Percentiles rank a stretch among this genome's conserved stretches.
Conservation (phyloP, 2,888 invertebrate species). For the Ecdyonurus torrentis region DNA sequence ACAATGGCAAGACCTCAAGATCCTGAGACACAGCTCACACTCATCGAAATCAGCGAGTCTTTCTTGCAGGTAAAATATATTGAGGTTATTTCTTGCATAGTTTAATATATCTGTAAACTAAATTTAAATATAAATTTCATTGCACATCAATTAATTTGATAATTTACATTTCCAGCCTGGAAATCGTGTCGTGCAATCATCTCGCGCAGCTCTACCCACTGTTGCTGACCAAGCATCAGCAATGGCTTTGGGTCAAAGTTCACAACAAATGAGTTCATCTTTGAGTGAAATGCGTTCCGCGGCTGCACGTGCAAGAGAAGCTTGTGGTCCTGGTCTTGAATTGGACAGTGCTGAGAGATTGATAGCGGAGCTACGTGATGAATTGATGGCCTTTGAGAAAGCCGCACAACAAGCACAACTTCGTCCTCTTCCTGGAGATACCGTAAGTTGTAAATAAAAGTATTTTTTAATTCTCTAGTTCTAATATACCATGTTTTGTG, state of each 20-base stretch:
- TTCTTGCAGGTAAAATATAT: constrained; percentile 50
- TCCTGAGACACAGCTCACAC: constrained; percentile 56
- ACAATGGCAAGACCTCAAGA: constrained; percentile 51
- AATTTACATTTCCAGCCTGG: constrained; percentile 31
- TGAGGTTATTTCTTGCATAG: not conserved
- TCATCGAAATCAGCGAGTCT: constrained; percentile 69
- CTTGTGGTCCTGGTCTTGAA: constrained; percentile 62
- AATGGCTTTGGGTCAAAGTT: constrained; percentile 51
- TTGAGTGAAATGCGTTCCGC: constrained; percentile 46
- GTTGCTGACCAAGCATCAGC: constrained; percentile 60
- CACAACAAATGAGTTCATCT: constrained; percentile 47
- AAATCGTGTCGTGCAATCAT: constrained; percentile 54
- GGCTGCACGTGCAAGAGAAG: constrained; percentile 44
- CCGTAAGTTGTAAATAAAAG: constrained; percentile 27
- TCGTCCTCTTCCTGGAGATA: constrained; percentile 72
- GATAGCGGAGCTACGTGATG: constrained; percentile 59
- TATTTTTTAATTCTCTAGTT: not conserved
- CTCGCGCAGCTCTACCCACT: constrained; percentile 68
- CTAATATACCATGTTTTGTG: not conserved
- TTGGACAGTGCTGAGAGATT: constrained; percentile 67
- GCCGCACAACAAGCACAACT: constrained; percentile 55
- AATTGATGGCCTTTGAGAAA: constrained; percentile 62
- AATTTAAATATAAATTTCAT: no score
- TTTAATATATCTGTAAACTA: no score
- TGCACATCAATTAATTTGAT: not conserved